Conservation (phyloP, 2,113 vertebrate species). For the Chlorocebus sabaeus region DNA sequence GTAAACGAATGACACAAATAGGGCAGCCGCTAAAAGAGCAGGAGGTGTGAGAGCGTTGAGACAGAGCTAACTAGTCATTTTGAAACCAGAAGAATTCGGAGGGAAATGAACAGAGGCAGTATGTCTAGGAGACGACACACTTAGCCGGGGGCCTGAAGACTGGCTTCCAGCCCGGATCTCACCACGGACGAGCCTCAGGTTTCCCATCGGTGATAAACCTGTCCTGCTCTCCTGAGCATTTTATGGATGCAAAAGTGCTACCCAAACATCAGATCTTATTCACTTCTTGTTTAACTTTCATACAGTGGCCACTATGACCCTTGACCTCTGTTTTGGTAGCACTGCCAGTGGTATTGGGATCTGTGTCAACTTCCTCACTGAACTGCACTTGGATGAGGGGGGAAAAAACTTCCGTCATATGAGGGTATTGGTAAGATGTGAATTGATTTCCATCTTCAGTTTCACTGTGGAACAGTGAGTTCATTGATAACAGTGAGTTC, state of each 20-base stretch:
- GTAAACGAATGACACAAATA: not conserved
- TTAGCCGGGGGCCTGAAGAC: not conserved
- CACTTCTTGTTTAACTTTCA: not conserved
- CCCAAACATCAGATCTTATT: not conserved
- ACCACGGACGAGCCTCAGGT: not conserved
- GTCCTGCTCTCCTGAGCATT: not conserved
- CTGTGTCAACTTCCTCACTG: slow-evolving; percentile 86
- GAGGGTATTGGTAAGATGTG: slow-evolving; percentile 82
- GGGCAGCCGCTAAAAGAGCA: not conserved
- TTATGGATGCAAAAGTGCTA: not conserved
- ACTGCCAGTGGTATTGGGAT: slow-evolving; percentile 85
- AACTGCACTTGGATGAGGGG: slow-evolving; percentile 85
- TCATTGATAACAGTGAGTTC: not conserved
- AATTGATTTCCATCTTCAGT: not conserved
- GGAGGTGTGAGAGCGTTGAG: not conserved
- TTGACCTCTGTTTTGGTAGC: slow-evolving; percentile 72
- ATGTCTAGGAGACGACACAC: not conserved
- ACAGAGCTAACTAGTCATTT: not conserved
- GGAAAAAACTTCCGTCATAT: slow-evolving; percentile 82
- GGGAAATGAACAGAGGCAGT: not conserved
- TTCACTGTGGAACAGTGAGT: not conserved
- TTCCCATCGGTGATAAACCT: not conserved
- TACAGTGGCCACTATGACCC: not conserved
- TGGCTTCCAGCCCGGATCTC: not conserved
- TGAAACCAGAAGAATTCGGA: not conserved